Evolutionary conservation across 2,797 vertebrate species (phyloP), one percentile per base, ranked within the genome.

Genomic region (Micrastur ruficollis): DNA sequence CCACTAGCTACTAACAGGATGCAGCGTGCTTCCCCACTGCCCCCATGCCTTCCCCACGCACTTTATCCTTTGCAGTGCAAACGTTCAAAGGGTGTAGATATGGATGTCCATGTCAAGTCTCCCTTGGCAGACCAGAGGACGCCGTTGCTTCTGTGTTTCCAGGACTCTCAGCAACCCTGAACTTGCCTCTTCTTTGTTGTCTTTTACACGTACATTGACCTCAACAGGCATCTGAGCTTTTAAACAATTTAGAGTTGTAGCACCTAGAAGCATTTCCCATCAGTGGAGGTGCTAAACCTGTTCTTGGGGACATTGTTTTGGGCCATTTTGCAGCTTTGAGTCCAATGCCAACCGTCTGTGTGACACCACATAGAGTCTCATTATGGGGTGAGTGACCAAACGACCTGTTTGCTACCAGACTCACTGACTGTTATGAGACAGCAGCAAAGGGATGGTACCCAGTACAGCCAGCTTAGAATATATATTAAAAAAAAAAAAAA

Each of bases 1-100:
- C 42, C 65, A 56, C 34, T 58, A 53, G 67, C 78, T 9, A 38
- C 25, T 44, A 34, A 58, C 12, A 62, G 61, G 65, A 53, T 36
- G n/a, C 67, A 74, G 74, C 9, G 0, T 29, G n/a, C 27, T 81
- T 63, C 31, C 67, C 21, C 27, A 1, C 26, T 19, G 58, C 20
- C 65, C 55, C 65, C 0, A 0, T 50, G n/a, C 58, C 52, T 68
- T 81, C 76, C 49, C 42, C 32, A 34, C 0, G 0, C 0, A 2
- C 65, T 21, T 75, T 67, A 27, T 63, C 27, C 38, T 20, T 79
- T 19, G 1, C 63, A 36, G 5, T 3, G 8, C 38, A 59, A 16
- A 11, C 2, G 7, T 31, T 62, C 23, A 36, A n/a, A 55, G 26
- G 8, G 7, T 3, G 20, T 4, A 34, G 31, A 12, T 36, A 2